Base-by-base conservation (phyloP, 2,888 invertebrate genomes). In the Hermodice carunculata region DNA sequence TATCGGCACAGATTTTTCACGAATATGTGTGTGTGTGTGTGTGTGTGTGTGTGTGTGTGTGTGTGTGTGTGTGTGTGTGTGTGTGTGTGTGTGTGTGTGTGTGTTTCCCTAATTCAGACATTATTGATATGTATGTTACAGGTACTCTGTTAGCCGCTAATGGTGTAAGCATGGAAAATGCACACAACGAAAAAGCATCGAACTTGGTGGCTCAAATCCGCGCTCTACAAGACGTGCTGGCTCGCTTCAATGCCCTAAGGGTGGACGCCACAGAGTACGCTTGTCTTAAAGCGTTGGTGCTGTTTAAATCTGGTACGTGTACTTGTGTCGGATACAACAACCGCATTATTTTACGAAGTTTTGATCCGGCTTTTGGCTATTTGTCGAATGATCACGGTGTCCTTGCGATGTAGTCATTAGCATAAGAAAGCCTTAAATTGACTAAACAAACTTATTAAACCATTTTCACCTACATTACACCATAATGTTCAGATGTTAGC, bases 241-340 rank as follows among this genome's bases (percentile, higher is more conserved):
- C 90, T 32, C 89, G 91, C 75, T 90, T 93, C 77, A 88, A 89
- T 6, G 86, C 90, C 8, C 87, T 91, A 59, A 87, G 90, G 70
- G 89, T 94, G 22, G 94, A 95, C 83, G 92, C 92, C 81, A 92
- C 92, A 0, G 95, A 95, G 81, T 93, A 91, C 79, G 93, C 94
- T 42, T 94, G 92, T 84, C 87, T 95, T n/a, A 94, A 94, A 82
- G 92, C 93, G 0, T 88, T 93, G 11, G 90, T 93, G 4, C 88
- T 95, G 4, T 95, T 94, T 84, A 93, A 93, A 85, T 90, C 92
- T 86, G 94, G 94, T 93, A 86, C 84, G 70, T 52, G 14, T n/a
- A 14, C 3, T 2, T 19, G 26, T 22, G 42, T 22, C 40, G 0
- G 32, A 17, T 34, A 29, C 29, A 6, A 14, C 0, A 46, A 8